Evolutionary conservation across 2,888 invertebrate genomes (phyloP).

Genomic region (Standfussiana lucernea): DNA sequence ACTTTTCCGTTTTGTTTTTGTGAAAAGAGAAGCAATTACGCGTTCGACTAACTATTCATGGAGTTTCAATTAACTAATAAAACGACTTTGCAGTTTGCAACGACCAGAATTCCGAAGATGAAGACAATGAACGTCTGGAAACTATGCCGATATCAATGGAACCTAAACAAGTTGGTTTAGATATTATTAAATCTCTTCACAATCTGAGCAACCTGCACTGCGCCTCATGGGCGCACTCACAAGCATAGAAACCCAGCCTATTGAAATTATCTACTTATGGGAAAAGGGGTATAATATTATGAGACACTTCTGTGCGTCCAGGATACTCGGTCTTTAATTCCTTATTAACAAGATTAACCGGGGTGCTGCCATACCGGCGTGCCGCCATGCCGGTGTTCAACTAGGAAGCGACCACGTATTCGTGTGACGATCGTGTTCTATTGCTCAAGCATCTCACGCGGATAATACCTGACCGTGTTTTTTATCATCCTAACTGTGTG

Average conservation of each 20-base stretch:
- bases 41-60: background rate
- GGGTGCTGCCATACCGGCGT: too few relatives aligned
- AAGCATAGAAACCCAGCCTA: background rate
- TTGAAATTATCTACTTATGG: background rate
- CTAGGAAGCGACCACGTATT: background rate
- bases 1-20: background rate
- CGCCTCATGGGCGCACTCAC: background rate
- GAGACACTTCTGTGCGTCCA: background rate
- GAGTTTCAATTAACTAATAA: conserved; percentile 5
- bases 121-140: background rate
- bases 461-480: background rate
- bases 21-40: background rate
- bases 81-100: conserved; percentile 27
- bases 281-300: background rate
- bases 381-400: background rate
- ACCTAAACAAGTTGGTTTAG: conserved; percentile 4
- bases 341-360: too few relatives aligned
- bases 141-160: background rate
- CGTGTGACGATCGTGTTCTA: background rate
- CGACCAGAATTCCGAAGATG: conserved; percentile 4
- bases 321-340: too few relatives aligned
- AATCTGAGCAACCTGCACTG: background rate
- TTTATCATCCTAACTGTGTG: background rate
- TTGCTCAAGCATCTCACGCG: background rate
- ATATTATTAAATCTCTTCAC: background rate